Base-by-base conservation (phyloP, 2,113 vertebrate species). In the Aviceda subcristata region DNA sequence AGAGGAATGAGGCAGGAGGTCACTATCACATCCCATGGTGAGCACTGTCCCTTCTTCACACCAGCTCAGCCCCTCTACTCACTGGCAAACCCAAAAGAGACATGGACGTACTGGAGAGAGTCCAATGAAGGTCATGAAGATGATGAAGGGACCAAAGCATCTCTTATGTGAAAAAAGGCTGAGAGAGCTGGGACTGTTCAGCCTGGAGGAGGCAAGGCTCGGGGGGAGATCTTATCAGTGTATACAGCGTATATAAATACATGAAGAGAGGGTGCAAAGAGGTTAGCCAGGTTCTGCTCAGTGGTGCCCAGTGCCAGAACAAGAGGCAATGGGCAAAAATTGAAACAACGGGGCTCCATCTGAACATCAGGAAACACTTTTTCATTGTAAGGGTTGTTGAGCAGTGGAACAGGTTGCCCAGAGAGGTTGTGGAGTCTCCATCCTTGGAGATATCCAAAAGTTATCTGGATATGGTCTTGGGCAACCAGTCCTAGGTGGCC, bases 1-100 rank as follows among this genome's bases (percentile, higher is more conserved):
- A 3, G 36, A 82, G 29, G 12, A 56, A 62, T 34, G 45, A 14
- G 15, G 50, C 53, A 68, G 50, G 60, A 63, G 50, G 38, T 56
- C 41, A 18, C 51, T 15, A 4, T 2, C 5, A 1, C 20, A 13
- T 12, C 22, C 32, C 38, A 45, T 1, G 3, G 50, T 26, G 43
- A 51, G 27, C 17, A 22, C 18, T 3, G 3, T 15, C 75, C 46
- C 39, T 50, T 60, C 39, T 45, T 53, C 41, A 29, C 53, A 36
- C 53, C 41, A 82, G 41, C 59, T 56, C 22, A 59, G 38, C n/a
- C 15, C 16, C 38, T 74, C 67, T 55, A 16, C 64, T 32, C 41
- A 4, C 4, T 20, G 67, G 6, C 24, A 71, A 72, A 53, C 29
- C 38, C 38, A 36, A 12, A 55, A n/a, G 32, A 50, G 39, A 15